Base-by-base conservation (phyloP, 2,113 vertebrate genomes). In the Acanthochromis polyacanthus region DNA sequence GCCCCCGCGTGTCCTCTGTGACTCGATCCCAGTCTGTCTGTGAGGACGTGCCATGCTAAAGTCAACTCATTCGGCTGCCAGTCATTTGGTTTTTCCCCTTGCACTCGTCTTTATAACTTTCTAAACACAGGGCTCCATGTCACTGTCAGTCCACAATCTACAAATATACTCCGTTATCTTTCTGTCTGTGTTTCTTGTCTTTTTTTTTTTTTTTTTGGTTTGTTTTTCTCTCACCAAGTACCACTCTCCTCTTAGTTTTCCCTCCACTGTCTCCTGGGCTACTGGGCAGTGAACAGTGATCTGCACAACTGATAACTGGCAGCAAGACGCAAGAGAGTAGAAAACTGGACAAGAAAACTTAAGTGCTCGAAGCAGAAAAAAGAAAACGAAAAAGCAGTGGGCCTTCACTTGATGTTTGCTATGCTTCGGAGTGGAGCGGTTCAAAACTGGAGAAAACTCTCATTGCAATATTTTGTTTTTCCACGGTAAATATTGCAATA, bases 61-160 rank as follows among this genome's bases (percentile, higher is more conserved):
- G 61, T 32, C 32, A 60, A 70, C 60, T 84, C 58, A 83, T 77
- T 83, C 50, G 32, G 45, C 73, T 74, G 85, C 45, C 87, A 88
- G 61, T 87, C 78, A 74, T 58, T 55, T 40, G 15, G 4, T 69
- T 23, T 68, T 55, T n/a, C 17, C 2, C 36, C 15, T 45, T 76
- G 43, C 9, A 12, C 48, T 71, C 23, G 57, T 71, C 17, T 43
- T 56, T 43, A 36, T 45, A 57, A 25, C 15, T 88, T 76, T 71
- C 50, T n/a, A 23, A 61, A 76, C 46, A 63, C 20, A 25, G 25
- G 12, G 67, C 20, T 57, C 9, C 10, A 61, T 23, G 10, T 70
- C 65, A 30, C 23, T 38, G 50, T 65, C 48, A 25, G 59, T 63
- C 71, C 57, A 20, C 48, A 0, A 52, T 43, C 36, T 56, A 17